A percentile compares a stretch with the other conserved stretches of the same genome.
Evolutionary conservation across 2,113 vertebrate genomes (phyloP).

Genomic region (Ophiodon elongatus): DNA sequence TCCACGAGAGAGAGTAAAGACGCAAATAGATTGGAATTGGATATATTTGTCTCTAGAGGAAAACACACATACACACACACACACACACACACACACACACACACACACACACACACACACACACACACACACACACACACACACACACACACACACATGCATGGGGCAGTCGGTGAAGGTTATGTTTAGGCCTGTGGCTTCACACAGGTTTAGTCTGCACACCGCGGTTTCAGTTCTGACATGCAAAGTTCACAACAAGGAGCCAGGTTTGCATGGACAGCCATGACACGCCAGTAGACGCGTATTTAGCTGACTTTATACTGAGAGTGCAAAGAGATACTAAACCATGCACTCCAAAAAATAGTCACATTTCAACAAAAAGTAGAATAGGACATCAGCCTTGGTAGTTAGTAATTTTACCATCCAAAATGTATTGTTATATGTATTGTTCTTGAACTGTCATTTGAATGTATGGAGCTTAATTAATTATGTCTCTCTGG

Average conservation of each 20-base stretch:
- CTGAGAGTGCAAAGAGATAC: not conserved
- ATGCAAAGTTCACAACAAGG: not conserved
- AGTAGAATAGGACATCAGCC: not conserved
- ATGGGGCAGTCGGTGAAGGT: not conserved
- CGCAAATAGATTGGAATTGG: not conserved
- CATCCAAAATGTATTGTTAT: not conserved
- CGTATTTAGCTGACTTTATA: not conserved
- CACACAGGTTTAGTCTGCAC: conserved; percentile 27
- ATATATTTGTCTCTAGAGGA: not conserved
- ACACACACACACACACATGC: not conserved
- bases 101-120: too few relatives aligned
- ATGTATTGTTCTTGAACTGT: not conserved
- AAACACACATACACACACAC: not conserved
- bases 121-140: too few relatives aligned
- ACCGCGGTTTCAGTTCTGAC: conserved; percentile 12
- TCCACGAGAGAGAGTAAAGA: not conserved
- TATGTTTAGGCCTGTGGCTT: conserved; percentile 38
- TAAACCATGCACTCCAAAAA: not conserved
- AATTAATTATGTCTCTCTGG: not conserved
- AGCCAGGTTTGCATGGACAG: not conserved
- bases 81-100: too few relatives aligned
- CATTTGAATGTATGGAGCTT: not conserved
- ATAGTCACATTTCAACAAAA: not conserved
- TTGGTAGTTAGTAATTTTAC: not conserved
- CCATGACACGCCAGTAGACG: not conserved